Evolutionary conservation across 1,140 invertebrate genomes (phyloP).

Genomic region (Drosophila miranda): DNA sequence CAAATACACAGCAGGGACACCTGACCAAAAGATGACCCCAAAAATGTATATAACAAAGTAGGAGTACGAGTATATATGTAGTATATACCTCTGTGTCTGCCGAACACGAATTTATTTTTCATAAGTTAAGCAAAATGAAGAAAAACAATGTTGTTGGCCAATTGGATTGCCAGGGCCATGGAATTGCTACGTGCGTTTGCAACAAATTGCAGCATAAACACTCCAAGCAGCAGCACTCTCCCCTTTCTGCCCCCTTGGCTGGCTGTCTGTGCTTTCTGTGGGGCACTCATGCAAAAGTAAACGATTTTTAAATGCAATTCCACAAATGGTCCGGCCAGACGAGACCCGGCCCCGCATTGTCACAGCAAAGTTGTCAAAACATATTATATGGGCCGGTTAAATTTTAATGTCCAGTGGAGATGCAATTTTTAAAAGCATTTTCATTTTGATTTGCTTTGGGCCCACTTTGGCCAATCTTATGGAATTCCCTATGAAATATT

Average conservation of each 20-base stretch:
- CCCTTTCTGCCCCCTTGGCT: neutral
- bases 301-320: constrained; percentile 71
- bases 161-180: constrained; percentile 36
- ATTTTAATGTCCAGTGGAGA: constrained; percentile 52
- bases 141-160: constrained; percentile 47
- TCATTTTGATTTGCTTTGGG: constrained; percentile 64
- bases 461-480: constrained; percentile 45
- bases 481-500: constrained; percentile 69
- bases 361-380: constrained; percentile 44
- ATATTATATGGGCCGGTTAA: constrained; percentile 40
- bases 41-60: constrained; percentile 1
- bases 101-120: constrained; percentile 33
- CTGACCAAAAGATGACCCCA: neutral
- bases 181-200: constrained; percentile 46
- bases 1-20: constrained; percentile 1
- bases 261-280: neutral
- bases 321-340: constrained; percentile 42
- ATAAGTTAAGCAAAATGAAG: constrained; percentile 37
- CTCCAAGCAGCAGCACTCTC: constrained; percentile 8
- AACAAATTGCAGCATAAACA: constrained; percentile 57
- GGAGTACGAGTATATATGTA: neutral
- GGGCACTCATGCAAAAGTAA: constrained; percentile 61
- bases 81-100: constrained; percentile 3
- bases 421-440: constrained; percentile 70
- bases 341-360: constrained; percentile 16